Base-by-base conservation (phyloP, 2,113 vertebrate species). In the Synchiropus splendidus region DNA sequence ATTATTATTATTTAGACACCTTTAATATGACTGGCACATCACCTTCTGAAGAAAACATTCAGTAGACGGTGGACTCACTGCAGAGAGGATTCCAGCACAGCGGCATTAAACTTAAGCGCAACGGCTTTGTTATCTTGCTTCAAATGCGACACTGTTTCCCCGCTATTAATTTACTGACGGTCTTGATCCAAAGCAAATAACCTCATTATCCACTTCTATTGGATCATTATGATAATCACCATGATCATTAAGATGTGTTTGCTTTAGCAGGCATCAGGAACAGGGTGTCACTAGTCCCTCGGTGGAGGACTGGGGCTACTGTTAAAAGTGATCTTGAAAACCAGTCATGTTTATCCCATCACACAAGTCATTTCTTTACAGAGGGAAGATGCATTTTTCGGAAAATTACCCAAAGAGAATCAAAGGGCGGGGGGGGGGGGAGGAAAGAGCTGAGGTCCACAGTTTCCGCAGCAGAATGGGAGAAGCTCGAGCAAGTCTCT, bases 211-310 rank as follows among this genome's bases (percentile, higher is more conserved):
- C 48, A 58, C 58, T 77, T 72, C 48, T 72, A 70, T 75, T 72
- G 68, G 70, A 81, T 80, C 79, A 76, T 83, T 82, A 80, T 39
- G 58, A 79, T 82, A 84, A 85, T 85, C 69, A 77, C 74, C 54
- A 36, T 10, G 31, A 80, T 79, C 76, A 77, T 85, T 80, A 83
- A 54, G 46, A 74, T 74, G 57, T 61, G 68, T 75, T 74, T 72
- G 72, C 72, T 75, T 69, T 68, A 54, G 65, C 45, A 62, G 68
- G 67, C 63, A 67, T 75, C 53, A 54, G 67, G 70, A 72, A 63
- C 46, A 39, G 36, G 47, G 57, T 75, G 75, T 51, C 54, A 64
- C 35, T 8, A 48, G 44, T 54, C 37, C 39, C 30, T 55, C 50
- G 8, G 46, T 37, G 34, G 13, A 49, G 39, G 42, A 41, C 39